Percentiles rank a stretch among this genome's conserved stretches.
phyloP scores from a whole-genome alignment of 2,888 invertebrate genomes.

The Lasioglossum malachurum region DNA sequence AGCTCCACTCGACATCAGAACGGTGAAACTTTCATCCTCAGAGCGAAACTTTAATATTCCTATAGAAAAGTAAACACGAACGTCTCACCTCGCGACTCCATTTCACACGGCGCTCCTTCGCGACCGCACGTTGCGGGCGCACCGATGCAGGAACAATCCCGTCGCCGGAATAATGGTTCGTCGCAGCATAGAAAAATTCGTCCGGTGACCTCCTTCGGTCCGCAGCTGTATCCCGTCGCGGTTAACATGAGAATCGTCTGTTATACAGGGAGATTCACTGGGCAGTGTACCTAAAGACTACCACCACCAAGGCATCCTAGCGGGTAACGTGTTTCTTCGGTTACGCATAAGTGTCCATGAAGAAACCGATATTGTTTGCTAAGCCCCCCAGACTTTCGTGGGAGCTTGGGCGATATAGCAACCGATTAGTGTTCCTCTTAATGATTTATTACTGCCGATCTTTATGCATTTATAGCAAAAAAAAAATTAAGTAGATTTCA shows the following conservation, averaged over 20 bases:
- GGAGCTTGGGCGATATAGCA: background rate
- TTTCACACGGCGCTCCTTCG: background rate
- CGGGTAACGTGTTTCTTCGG: background rate
- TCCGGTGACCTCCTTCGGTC: background rate
- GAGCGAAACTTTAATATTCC: background rate
- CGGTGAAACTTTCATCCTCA: background rate
- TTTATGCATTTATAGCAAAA: no score
- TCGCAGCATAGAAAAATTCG: background rate
- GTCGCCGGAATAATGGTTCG: background rate
- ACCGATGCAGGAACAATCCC: conserved; percentile 17
- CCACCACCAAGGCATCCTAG: background rate
- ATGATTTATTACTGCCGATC: background rate
- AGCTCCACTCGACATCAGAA: background rate
- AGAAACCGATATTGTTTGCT: background rate
- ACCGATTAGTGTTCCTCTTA: background rate
- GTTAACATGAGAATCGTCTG: background rate
- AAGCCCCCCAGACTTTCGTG: background rate
- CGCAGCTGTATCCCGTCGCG: background rate
- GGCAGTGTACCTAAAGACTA: background rate
- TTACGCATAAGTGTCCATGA: background rate
- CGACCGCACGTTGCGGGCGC: background rate
- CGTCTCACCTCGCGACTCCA: conserved; percentile 1
- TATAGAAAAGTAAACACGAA: conserved; percentile 1
- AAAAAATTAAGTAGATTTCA: no score
- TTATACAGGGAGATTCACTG: background rate